phyloP scores from a whole-genome alignment of 2,113 vertebrate genomes.

The Bolborhynchus lineola region DNA sequence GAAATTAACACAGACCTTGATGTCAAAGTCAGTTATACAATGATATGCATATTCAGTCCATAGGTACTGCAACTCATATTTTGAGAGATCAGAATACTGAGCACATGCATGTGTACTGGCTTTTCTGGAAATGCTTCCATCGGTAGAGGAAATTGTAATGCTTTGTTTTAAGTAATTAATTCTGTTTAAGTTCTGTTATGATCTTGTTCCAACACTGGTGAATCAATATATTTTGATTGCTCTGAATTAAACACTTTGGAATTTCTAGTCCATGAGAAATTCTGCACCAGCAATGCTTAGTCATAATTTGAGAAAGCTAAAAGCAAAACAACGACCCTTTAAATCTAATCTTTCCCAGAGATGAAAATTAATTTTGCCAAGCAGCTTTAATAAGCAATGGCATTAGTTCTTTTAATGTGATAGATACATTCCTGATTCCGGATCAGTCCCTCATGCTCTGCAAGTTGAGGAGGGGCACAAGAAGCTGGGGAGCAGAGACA shows the following conservation, averaged over 20 bases:
- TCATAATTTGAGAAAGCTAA: neutral
- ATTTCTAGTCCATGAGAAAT: neutral
- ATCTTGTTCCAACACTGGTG: rapidly evolving
- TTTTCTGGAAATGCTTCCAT: neutral
- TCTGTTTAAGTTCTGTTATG: neutral
- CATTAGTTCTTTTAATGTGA: neutral
- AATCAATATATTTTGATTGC: neutral
- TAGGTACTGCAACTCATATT: neutral
- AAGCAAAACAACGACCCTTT: neutral
- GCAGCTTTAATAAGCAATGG: neutral
- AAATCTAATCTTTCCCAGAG: neutral
- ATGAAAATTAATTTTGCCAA: neutral
- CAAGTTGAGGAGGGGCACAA: neutral
- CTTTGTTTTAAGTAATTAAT: neutral
- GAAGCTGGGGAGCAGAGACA: neutral
- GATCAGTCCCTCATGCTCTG: neutral
- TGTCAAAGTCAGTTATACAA: neutral
- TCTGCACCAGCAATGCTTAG: neutral
- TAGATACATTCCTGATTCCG: neutral
- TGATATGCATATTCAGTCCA: neutral
- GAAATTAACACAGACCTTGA: neutral
- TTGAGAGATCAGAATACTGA: neutral
- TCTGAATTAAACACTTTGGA: neutral
- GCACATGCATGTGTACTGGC: rapidly evolving
- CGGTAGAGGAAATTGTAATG: neutral